Conservation (phyloP, 1,140 invertebrate species). For the Drosophila sproati region DNA sequence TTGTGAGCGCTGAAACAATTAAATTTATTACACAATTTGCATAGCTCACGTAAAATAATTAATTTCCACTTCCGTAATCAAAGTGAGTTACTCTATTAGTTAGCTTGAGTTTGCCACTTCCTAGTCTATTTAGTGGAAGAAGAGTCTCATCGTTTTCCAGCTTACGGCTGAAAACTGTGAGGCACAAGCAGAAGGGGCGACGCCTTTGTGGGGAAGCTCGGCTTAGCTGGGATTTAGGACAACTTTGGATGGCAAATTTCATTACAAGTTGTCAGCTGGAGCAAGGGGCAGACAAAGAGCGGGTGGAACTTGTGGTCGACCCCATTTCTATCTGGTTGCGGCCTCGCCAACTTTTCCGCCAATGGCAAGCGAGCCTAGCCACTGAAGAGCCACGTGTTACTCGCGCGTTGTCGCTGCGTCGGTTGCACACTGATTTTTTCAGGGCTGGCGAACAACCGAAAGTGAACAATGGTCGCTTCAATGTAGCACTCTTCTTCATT, state of each 20-base stretch:
- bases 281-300: not conserved
- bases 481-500: not conserved
- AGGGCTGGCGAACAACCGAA: slow-evolving; percentile 17
- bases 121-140: not conserved
- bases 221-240: slow-evolving; percentile 49
- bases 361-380: not conserved
- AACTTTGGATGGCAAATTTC: slow-evolving; percentile 57
- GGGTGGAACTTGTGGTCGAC: not conserved
- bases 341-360: not conserved
- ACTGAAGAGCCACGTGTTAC: slow-evolving; percentile 32
- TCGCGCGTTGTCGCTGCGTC: slow-evolving; percentile 22
- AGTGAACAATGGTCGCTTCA: too few species aligned
- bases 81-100: slow-evolving; percentile 52
- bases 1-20: slow-evolving; percentile 9
- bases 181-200: not conserved
- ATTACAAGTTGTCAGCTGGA: slow-evolving; percentile 44
- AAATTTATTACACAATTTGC: slow-evolving; percentile 68
- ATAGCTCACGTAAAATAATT: slow-evolving; percentile 73
- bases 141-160: not conserved
- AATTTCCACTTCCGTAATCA: slow-evolving; percentile 74
- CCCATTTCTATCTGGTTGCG: slow-evolving; percentile 10
- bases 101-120: slow-evolving; percentile 18
- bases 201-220: slow-evolving; percentile 28
- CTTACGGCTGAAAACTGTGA: slow-evolving; percentile 23
- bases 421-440: slow-evolving; percentile 7